A percentile compares a stretch with the other conserved stretches of the same genome.
These are phyloP conservation scores for Etheostoma cragini DNA, from an alignment of 2,113 vertebrate species.

Conservation along the genomic window DNA sequence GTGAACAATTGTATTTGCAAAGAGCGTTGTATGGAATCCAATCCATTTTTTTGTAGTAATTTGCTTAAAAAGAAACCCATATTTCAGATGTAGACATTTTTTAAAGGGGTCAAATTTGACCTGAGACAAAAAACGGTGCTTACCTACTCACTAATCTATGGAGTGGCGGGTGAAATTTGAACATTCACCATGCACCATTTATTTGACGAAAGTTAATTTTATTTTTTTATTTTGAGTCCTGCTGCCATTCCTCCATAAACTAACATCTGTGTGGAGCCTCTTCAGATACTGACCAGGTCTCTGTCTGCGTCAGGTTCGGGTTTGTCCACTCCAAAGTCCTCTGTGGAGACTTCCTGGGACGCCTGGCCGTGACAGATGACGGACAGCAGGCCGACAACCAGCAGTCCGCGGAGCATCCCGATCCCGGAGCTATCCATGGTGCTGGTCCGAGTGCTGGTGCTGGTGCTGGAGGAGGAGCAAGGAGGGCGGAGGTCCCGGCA, in stretches of 20 bases:
- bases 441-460: conserved; percentile 62
- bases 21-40: no score
- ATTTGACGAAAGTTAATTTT: no score
- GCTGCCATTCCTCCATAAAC: not conserved
- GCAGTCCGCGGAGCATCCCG: conserved; percentile 62
- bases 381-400: conserved; percentile 69
- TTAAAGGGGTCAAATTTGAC: no score
- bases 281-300: conserved; percentile 79
- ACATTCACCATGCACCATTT: no score
- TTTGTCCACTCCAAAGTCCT: conserved; percentile 65
- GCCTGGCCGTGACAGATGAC: conserved; percentile 70
- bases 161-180: no score
- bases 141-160: no score
- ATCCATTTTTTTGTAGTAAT: no score
- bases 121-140: no score
- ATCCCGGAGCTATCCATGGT: conserved; percentile 81
- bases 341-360: conserved; percentile 74
- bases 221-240: no score
- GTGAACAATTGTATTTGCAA: no score
- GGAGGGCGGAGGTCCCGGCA: not conserved
- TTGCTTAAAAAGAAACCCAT: no score
- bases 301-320: conserved; percentile 69
- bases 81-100: no score
- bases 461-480: conserved; percentile 7
- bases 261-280: not conserved